Conservation (phyloP, 2,113 vertebrate genomes). For the Lutjanus erythropterus region DNA sequence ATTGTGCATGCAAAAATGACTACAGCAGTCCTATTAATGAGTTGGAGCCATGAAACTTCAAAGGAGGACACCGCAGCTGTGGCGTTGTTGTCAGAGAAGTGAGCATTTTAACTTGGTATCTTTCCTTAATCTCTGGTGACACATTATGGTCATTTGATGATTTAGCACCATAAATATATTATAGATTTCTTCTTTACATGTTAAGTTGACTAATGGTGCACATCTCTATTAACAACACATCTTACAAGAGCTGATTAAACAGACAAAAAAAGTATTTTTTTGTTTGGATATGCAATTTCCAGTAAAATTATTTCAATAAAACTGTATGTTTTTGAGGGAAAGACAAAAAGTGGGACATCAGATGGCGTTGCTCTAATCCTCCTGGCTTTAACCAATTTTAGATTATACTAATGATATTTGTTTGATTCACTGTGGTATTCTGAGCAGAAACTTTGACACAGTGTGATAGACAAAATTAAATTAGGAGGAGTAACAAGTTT, state of each 20-base stretch:
- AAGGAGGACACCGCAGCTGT: too few relatives aligned
- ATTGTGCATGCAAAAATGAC: too few relatives aligned
- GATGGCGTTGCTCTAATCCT: neutral
- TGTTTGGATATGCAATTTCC: neutral
- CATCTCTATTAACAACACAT: too few relatives aligned
- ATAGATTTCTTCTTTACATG: too few relatives aligned
- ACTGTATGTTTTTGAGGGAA: neutral
- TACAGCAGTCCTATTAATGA: too few relatives aligned
- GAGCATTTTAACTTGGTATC: too few relatives aligned
- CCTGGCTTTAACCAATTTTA: neutral
- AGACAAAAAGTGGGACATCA: neutral
- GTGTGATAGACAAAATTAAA: constrained; percentile 24
- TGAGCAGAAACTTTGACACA: neutral
- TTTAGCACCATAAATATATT: too few relatives aligned
- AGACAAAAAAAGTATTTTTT: neutral
- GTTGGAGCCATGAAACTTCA: too few relatives aligned
- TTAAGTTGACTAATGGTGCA: too few relatives aligned
- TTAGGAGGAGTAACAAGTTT: constrained; percentile 29
- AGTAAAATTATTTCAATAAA: constrained; percentile 1
- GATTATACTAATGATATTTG: constrained; percentile 7
- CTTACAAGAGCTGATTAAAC: neutral
- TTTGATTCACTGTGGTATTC: neutral
- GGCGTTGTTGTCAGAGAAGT: too few relatives aligned
- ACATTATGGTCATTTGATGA: too few relatives aligned
- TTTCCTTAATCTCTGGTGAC: too few relatives aligned